A percentile compares a stretch with the other conserved stretches of the same genome.
These are phyloP conservation scores for Dasysyrphus tricinctus DNA, from an alignment of 2,888 invertebrate species.

Conservation along the genomic window DNA sequence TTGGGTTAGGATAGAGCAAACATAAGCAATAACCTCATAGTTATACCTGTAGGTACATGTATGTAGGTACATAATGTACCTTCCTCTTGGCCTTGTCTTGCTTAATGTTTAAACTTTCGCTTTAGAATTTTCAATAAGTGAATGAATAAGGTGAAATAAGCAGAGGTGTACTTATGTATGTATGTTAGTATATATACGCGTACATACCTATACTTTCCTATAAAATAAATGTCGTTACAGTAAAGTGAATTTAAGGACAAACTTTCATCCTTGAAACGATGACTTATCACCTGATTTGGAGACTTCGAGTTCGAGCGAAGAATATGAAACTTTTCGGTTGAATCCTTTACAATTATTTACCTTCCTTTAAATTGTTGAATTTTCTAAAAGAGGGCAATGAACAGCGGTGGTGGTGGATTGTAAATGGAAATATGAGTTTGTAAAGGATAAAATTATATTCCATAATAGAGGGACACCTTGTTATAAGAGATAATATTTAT, in stretches of 20 bases:
- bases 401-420: neutral
- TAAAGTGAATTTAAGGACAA: slow-evolving; percentile 65
- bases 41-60: neutral
- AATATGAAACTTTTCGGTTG: slow-evolving; percentile 62
- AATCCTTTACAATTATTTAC: slow-evolving; percentile 73
- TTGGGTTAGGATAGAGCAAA: slow-evolving; percentile 8
- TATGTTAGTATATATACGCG: neutral
- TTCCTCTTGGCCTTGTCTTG: slow-evolving; percentile 69
- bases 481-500: slow-evolving; percentile 24
- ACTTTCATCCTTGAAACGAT: slow-evolving; percentile 74
- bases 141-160: slow-evolving; percentile 47
- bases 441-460: slow-evolving; percentile 31
- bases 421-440: slow-evolving; percentile 20
- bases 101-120: slow-evolving; percentile 71
- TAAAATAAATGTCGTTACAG: slow-evolving; percentile 70
- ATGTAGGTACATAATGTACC: no score
- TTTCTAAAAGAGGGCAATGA: slow-evolving; percentile 2
- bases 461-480: slow-evolving; percentile 50
- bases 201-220: neutral
- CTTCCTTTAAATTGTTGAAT: slow-evolving; percentile 69
- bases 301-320: slow-evolving; percentile 27
- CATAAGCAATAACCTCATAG: slow-evolving; percentile 50
- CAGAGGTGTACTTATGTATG: neutral
- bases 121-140: slow-evolving; percentile 47
- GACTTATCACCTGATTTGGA: slow-evolving; percentile 75